phyloP scores from a whole-genome alignment of 92 coral and sea anemone species.

The Heteractis magnifica region DNA sequence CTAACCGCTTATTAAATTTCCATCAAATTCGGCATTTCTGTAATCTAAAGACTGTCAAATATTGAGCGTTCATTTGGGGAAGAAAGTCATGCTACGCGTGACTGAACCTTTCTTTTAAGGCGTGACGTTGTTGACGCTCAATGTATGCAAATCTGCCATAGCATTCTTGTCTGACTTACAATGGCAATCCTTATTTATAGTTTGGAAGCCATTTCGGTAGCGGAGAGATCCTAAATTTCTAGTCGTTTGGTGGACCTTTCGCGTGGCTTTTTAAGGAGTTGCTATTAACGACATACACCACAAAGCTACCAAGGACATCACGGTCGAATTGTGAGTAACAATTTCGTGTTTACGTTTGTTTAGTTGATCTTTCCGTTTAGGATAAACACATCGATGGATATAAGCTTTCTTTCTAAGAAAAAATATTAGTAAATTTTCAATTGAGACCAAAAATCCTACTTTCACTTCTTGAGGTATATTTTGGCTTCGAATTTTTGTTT shows the following conservation, averaged over 20 bases:
- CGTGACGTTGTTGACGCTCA: conserved; percentile 46
- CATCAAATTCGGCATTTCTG: background rate
- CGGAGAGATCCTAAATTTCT: background rate
- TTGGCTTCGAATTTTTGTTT: background rate
- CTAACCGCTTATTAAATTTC: background rate
- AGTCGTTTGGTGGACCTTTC: conserved; percentile 13
- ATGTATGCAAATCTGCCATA: conserved; percentile 28
- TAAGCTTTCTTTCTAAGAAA: background rate
- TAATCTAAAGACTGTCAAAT: background rate
- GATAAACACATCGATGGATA: background rate
- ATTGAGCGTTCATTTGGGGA: background rate
- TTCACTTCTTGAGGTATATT: background rate
- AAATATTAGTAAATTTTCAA: background rate
- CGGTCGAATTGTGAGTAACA: conserved; percentile 17
- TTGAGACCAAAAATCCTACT: background rate
- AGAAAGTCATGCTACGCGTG: conserved; percentile 27
- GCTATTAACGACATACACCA: background rate
- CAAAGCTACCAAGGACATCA: background rate
- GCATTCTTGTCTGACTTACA: conserved; percentile 19
- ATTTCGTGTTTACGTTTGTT: conserved; percentile 19
- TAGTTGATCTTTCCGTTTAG: conserved; percentile 31
- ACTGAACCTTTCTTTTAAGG: conserved; percentile 20
- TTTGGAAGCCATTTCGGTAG: conserved; percentile 5
- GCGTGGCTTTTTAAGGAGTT: background rate
- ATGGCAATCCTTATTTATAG: conserved; percentile 23